Evolutionary conservation across 2,113 vertebrate species (phyloP), one percentile per base, ranked within the genome.

Genomic region (Empidonax traillii): DNA sequence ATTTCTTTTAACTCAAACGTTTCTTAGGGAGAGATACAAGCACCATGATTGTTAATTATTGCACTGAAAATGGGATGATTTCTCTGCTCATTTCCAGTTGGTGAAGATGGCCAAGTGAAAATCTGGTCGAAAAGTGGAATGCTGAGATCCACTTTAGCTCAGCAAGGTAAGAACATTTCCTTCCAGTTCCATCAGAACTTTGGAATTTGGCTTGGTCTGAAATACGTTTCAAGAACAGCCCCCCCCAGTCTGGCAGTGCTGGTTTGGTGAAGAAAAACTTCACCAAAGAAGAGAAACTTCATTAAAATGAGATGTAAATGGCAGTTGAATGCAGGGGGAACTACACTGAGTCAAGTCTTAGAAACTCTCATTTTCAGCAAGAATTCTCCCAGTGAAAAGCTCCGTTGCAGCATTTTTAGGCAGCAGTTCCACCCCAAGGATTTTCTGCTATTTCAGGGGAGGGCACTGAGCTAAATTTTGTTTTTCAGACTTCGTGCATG

Each of bases 61-160:
- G 43, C 23, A 7, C 63, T 18, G 24, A 55, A 47, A 55, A 47
- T 37, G n/a, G 78, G n/a, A 43, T 62, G 67, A 47, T 74, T 85
- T 62, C 56, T 85, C 10, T 94, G 74, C 13, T 96, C 33, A 67
- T 94, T 88, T 96, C 92, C 95, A 99, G 99, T 97, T 98, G 99
- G 99, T 96, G 99, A 99, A 97, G 99, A 99, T 95, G 99, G 99
- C 27, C 99, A 99, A 97, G 98, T 99, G 90, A 99, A 99, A 98
- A 99, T 99, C 96, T 99, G 99, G 99, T 99, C 99, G 62, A 99
- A 99, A 97, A 99, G 97, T 96, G 99, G 99, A 59, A 99, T 99
- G 99, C 97, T 99, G 87, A 98, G 99, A 93, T 99, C 99, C 52
- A 99, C 99, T 49, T 96, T 99, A 79, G 98, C 98, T 90, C 99